Evolutionary conservation across 2,888 invertebrate genomes (phyloP).

Genomic region (Acrobasis suavella): DNA sequence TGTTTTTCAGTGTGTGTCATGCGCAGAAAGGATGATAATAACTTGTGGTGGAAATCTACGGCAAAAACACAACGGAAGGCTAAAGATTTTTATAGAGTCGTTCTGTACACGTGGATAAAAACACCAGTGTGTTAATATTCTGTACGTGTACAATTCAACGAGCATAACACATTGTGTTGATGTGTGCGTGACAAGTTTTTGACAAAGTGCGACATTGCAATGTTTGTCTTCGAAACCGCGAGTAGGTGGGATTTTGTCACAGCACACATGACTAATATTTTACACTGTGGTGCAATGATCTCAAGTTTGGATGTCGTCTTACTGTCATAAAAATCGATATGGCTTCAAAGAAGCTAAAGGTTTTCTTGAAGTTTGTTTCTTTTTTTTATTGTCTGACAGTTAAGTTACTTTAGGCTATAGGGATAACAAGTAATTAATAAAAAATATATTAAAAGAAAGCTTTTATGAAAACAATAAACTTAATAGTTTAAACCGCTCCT

Average conservation of each 20-base stretch:
- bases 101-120: conserved; percentile 17
- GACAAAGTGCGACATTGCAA: conserved; percentile 45
- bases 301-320: conserved; percentile 32
- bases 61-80: background rate
- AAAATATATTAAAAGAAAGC: no score
- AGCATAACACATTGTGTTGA: conserved; percentile 20
- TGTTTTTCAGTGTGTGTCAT: no score
- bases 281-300: conserved; percentile 59
- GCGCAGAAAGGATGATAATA: background rate
- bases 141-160: conserved; percentile 25
- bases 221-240: conserved; percentile 49
- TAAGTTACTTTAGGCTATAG: no score
- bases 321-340: conserved; percentile 1
- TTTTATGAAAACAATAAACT: no score
- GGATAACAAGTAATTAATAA: no score
- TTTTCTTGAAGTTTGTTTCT: no score
- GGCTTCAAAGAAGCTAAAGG: background rate
- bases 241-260: conserved; percentile 51
- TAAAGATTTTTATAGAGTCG: conserved; percentile 4
- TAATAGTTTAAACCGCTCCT: no score
- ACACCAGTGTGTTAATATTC: conserved; percentile 22
- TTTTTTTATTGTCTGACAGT: no score
- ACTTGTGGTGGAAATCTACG: conserved; percentile 5
- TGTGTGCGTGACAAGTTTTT: conserved; percentile 37
- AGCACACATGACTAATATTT: conserved; percentile 54